Conservation (phyloP, 2,113 vertebrate genomes). For the Oryzias celebensis region DNA sequence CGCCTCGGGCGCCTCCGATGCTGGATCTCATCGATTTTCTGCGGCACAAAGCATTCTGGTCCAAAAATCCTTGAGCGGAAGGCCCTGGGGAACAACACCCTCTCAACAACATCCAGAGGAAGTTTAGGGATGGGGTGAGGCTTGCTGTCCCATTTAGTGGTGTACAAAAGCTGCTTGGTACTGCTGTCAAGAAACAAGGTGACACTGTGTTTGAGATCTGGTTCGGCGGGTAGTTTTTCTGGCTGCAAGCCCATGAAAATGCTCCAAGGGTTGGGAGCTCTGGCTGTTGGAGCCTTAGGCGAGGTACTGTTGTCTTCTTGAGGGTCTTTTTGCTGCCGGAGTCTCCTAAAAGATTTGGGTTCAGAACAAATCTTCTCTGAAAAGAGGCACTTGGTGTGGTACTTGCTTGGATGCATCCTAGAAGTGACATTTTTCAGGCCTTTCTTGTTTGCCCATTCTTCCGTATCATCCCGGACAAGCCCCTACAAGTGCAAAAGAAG, state of each 20-base stretch:
- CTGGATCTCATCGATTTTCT: constrained; percentile 47
- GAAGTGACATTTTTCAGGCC: constrained; percentile 24
- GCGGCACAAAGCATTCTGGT: constrained; percentile 37
- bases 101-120: constrained; percentile 58
- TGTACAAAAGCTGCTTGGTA: constrained; percentile 25
- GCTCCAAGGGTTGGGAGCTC: constrained; percentile 31
- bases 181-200: constrained; percentile 23
- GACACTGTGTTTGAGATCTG: constrained; percentile 49
- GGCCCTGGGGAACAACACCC: constrained; percentile 60
- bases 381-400: constrained; percentile 41
- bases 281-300: constrained; percentile 13
- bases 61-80: constrained; percentile 57
- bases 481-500: constrained; percentile 20
- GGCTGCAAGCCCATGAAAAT: constrained; percentile 42
- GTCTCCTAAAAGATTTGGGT: constrained; percentile 1
- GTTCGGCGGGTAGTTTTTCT: constrained; percentile 12
- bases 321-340: not conserved
- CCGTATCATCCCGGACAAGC: constrained; percentile 31
- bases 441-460: constrained; percentile 58
- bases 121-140: constrained; percentile 41
- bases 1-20: constrained; percentile 18
- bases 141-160: constrained; percentile 41
- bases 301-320: constrained; percentile 17
- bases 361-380: not conserved
- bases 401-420: constrained; percentile 22